Evolutionary conservation across 2,797 vertebrate genomes (phyloP), one percentile per base, ranked within the genome.

Genomic region (Dermochelys coriacea): DNA sequence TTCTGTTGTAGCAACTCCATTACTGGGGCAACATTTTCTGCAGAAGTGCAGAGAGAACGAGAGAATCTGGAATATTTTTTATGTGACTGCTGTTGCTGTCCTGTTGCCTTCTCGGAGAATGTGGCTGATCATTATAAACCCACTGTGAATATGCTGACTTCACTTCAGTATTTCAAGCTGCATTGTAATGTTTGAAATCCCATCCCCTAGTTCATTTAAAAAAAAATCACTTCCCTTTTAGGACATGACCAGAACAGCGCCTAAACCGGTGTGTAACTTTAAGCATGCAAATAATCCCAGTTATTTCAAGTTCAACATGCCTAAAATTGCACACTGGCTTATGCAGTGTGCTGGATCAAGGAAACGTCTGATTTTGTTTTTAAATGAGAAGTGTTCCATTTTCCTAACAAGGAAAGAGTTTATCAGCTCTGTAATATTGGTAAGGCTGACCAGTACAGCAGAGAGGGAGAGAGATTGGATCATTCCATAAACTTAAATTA

Each of bases 1-100:
- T 96, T 96, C 93, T 95, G 74, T 93, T 89, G 75, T 87, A 87
- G 96, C 88, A 96, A 95, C 97, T 96, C 94, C 92, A 82, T 96
- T 97, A 95, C 95, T 96, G 91, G 95, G 75, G 88, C 88, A 93
- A 96, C 95, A 97, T 90, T 87, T 93, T 94, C 85, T 92, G 90
- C 91, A 93, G 94, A 96, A 95, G 84, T 87, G 93, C 95, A 95
- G 93, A 93, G 95, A 92, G 90, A 96, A 92, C 93, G 88, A 95
- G 94, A 84, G 92, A 92, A 82, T 82, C 86, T 34, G 64, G 85
- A 95, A 59, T 31, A 5, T 93, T 93, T 88, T 96, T 87, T 86
- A 87, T 87, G 61, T 84, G 91, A 77, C 61, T 91, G 59, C 90
- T 88, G 52, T 84, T 95, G 85, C 84, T 96, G 93, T 95, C 91